These are phyloP conservation scores for Embiotoca jacksoni DNA, from an alignment of 2,113 vertebrate genomes.

Conservation along the genomic window DNA sequence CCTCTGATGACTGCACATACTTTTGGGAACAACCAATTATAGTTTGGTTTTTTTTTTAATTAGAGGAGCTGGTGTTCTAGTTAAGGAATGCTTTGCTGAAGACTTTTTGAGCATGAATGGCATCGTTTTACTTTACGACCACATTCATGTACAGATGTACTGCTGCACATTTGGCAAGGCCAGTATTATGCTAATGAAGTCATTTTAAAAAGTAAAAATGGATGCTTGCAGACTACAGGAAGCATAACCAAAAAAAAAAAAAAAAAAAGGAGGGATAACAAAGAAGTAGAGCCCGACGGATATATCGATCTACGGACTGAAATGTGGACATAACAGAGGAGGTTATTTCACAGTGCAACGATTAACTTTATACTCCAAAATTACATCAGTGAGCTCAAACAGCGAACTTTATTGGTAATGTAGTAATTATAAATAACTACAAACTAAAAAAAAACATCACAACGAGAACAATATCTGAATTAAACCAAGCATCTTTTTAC, in stretches of 20 bases:
- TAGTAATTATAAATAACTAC: too few species aligned
- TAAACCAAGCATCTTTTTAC: too few species aligned
- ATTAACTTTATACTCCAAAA: too few species aligned
- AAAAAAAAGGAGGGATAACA: neutral
- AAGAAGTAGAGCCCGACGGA: neutral
- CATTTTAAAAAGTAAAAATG: neutral
- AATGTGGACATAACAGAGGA: too few species aligned
- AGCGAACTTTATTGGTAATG: too few species aligned
- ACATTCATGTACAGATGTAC: neutral
- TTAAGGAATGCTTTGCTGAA: neutral
- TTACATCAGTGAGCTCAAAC: too few species aligned
- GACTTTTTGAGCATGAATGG: neutral
- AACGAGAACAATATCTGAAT: too few species aligned
- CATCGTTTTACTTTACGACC: neutral
- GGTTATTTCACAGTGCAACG: too few species aligned
- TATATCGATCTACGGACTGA: too few species aligned
- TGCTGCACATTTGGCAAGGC: neutral
- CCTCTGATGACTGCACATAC: conserved; percentile 2
- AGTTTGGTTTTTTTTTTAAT: neutral
- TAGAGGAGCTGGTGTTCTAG: neutral
- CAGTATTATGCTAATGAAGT: neutral
- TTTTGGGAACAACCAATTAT: neutral
- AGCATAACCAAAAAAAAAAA: neutral
- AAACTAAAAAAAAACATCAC: too few species aligned
- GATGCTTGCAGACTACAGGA: neutral